Percentiles rank a stretch among this genome's conserved stretches.
These are phyloP conservation scores for Petrocephalus microphthalmus DNA, from an alignment of 2,113 vertebrate species.

Conservation along the genomic window DNA sequence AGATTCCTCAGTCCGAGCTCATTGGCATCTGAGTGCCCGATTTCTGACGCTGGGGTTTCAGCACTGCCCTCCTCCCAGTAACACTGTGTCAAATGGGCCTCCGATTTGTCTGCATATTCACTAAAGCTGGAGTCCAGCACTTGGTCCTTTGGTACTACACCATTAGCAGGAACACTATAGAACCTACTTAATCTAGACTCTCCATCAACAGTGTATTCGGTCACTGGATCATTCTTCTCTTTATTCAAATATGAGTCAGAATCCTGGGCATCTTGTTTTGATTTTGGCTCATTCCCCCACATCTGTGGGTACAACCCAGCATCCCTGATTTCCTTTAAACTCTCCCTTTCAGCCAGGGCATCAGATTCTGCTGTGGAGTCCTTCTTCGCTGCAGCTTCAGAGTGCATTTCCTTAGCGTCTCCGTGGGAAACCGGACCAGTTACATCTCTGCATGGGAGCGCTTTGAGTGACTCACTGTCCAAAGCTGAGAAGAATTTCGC, in stretches of 20 bases:
- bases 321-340: slow-evolving; percentile 25
- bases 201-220: slow-evolving; percentile 27
- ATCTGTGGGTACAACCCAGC: not conserved
- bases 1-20: slow-evolving; percentile 59
- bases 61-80: slow-evolving; percentile 35
- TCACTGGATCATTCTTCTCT: slow-evolving; percentile 21
- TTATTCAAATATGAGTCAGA: slow-evolving; percentile 20
- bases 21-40: slow-evolving; percentile 45
- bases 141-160: slow-evolving; percentile 21
- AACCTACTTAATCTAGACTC: slow-evolving; percentile 46
- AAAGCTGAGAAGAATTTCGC: slow-evolving; percentile 53
- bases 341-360: slow-evolving; percentile 34
- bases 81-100: slow-evolving; percentile 11
- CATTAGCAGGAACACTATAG: slow-evolving; percentile 37
- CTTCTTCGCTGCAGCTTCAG: slow-evolving; percentile 36
- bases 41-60: slow-evolving; percentile 32
- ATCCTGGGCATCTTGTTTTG: slow-evolving; percentile 35
- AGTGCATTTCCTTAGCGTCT: slow-evolving; percentile 42
- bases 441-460: slow-evolving; percentile 30
- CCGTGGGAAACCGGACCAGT: slow-evolving; percentile 39
- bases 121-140: slow-evolving; percentile 23
- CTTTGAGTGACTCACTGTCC: slow-evolving; percentile 51
- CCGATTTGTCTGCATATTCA: slow-evolving; percentile 23
- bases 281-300: not conserved
- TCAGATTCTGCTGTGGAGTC: slow-evolving; percentile 37